Evolutionary conservation across 2,888 invertebrate genomes (phyloP), one percentile per base, ranked within the genome.

Genomic region (Drosophila rellima): DNA sequence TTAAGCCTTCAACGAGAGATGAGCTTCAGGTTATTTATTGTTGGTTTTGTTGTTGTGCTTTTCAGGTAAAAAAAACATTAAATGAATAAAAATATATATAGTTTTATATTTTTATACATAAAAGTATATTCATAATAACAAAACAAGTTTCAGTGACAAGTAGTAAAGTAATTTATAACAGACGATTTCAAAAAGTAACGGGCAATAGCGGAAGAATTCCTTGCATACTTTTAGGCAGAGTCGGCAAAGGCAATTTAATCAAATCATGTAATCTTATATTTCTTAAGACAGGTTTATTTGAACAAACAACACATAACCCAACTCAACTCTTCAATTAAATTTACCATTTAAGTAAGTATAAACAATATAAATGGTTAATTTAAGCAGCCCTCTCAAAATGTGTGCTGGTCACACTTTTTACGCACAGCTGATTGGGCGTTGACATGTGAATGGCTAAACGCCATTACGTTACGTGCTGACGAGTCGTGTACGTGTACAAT

Each of bases 401-500:
- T 4, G 40, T 13, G 6, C 17, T 35, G 74, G 74, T 67, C 78
- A 74, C 68, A 78, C 40, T 63, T 15, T 37, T 51, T 23, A 0
- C 15, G 13, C 51, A 67, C 74, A 74, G 74, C 74, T 74, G 74
- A 56, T 26, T 51, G 15, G 5, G 23, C 44, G 42, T 20, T 4
- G 35, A 63, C 78, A 35, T 78, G 74, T 63, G 74, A 78, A 67
- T 75, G 74, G 51, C 52, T 42, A 40, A 78, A 78, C 74, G 74
- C 74, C 74, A 75, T 75, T 75, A 75, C 74, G 74, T 75, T 75
- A 75, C 78, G 78, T 78, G 78, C 75, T 78, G 75, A 78, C 75
- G 79, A 78, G 63, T 75, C 78, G 75, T 75, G 79, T 78, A 75
- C 75, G 75, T 75, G 75, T 75, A 78, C 75, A 75, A 75, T 75